Base-by-base conservation (phyloP, 2,888 invertebrate species). In the Netelia melanura region DNA sequence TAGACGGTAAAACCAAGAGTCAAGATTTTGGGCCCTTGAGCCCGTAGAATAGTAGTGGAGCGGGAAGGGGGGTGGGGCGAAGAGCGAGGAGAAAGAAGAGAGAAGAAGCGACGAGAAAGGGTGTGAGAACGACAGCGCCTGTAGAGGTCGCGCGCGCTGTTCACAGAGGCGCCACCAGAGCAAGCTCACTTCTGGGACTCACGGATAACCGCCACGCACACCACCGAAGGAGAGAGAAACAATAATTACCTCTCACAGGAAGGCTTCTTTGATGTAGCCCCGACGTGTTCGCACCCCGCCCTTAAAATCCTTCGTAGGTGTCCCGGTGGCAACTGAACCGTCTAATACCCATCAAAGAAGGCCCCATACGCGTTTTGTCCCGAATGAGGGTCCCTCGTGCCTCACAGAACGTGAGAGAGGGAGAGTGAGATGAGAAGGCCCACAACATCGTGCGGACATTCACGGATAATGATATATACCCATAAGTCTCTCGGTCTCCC, bases 271-370 rank as follows among this genome's bases (percentile, higher is more conserved):
- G 92, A 93, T 93, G 92, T 92, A 62, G 90, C 86, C 84, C 91
- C 91, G 91, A 91, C 91, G 88, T 89, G 91, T 92, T 92, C 92
- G 92, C 92, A 92, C 92, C 90, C 93, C 91, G 91, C 90, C 91
- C 89, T 81, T 68, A 87, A 85, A 67, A 88, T 88, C 86, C 86
- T 81, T 83, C 87, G 88, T 90, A 89, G 90, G 90, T 91, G 91
- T 91, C 89, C 90, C 89, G 88, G 89, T 76, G 79, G 76, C 72
- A 78, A 61, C 75, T 71, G 65, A 78, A 81, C 78, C 81, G 88
- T 89, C 83, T 80, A 76, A 76, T 71, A 61, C 56, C 48, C 65
- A 74, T 64, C 62, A 21, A 54, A 44, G 89, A 88, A 79, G 79
- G 65, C 65, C 74, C 78, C 82, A 87, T 80, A 77, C 80, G 80